These are phyloP conservation scores for Carassius gibelio DNA, from an alignment of 2,113 vertebrate species.

Conservation along the genomic window DNA sequence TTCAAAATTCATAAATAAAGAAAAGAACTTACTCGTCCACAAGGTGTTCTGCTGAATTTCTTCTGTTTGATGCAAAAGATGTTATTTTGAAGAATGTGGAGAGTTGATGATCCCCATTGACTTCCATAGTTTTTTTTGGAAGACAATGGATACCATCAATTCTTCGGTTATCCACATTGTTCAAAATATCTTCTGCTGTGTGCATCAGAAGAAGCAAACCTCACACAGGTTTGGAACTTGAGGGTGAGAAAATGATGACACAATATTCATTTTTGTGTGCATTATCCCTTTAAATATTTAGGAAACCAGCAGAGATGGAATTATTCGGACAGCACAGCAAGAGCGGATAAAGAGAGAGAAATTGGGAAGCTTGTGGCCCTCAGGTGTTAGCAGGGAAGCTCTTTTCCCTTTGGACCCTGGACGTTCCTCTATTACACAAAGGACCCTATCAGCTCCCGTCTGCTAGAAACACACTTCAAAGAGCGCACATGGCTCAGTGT, in stretches of 20 bases:
- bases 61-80: neutral
- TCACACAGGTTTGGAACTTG: neutral
- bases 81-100: neutral
- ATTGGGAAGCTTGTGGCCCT: neutral
- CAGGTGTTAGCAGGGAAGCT: neutral
- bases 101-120: neutral
- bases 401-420: neutral
- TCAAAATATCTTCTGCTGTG: neutral
- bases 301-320: neutral
- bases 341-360: neutral
- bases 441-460: neutral
- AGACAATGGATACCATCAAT: neutral
- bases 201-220: neutral
- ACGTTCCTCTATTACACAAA: neutral
- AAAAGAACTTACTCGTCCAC: neutral
- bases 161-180: no score
- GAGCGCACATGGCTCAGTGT: constrained; percentile 1
- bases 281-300: neutral
- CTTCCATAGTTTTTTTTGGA: neutral
- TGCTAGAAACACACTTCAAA: constrained; percentile 19
- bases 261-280: neutral
- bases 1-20: neutral
- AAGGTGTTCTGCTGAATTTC: neutral
- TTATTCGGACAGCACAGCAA: neutral
- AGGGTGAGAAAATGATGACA: neutral